phyloP scores from a whole-genome alignment of 2,113 vertebrate species.

The Corythornis madagascariensis region DNA sequence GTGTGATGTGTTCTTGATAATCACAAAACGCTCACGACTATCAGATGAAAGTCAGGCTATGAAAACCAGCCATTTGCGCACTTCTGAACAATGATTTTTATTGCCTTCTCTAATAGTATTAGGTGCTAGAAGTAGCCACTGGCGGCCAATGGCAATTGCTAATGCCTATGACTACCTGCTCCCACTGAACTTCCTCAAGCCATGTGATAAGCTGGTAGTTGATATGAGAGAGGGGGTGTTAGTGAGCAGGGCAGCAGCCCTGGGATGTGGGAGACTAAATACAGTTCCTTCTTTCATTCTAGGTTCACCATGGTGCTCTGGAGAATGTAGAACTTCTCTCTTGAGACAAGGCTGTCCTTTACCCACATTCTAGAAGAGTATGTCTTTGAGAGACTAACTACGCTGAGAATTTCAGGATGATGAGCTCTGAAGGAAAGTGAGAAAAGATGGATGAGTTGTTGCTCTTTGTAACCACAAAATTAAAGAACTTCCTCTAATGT shows the following conservation, averaged over 20 bases:
- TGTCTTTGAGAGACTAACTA: neutral
- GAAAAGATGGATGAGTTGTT: neutral
- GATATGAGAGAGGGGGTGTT: neutral
- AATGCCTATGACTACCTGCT: too few species aligned
- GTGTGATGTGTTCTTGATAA: neutral
- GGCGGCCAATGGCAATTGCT: neutral
- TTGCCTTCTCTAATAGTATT: neutral
- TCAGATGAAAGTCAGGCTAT: neutral
- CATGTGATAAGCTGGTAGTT: neutral
- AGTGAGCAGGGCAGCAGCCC: neutral
- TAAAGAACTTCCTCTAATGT: neutral
- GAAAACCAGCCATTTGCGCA: neutral
- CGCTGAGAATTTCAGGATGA: neutral
- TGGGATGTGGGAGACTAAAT: neutral
- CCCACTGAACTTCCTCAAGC: neutral
- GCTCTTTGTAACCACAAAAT: neutral
- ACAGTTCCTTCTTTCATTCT: neutral
- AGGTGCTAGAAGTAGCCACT: neutral
- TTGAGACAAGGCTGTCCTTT: neutral
- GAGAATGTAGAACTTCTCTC: neutral
- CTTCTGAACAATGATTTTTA: neutral
- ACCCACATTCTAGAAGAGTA: neutral
- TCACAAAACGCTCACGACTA: neutral
- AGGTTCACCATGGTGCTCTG: neutral
- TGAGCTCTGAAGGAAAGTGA: neutral